Conservation (phyloP, 2,797 vertebrate species). For the Morelia viridis region DNA sequence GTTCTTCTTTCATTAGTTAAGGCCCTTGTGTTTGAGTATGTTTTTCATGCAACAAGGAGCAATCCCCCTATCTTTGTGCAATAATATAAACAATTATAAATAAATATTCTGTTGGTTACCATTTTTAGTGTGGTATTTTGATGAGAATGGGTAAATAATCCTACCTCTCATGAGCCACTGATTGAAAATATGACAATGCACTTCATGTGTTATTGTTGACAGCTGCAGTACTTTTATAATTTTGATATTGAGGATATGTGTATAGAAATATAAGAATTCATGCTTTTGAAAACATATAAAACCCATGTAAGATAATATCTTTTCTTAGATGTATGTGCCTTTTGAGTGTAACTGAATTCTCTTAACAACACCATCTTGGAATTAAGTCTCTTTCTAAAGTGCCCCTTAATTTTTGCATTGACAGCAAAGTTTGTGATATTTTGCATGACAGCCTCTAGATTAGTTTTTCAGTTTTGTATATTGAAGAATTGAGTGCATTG, state of each 20-base stretch:
- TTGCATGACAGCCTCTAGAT: not conserved
- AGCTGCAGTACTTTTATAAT: conserved; percentile 1
- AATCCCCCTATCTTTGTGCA: not conserved
- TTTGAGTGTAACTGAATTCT: not conserved
- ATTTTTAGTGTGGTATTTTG: conserved; percentile 19
- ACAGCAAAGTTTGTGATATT: not conserved
- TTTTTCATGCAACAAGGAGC: conserved; percentile 41
- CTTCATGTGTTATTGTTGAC: conserved; percentile 3
- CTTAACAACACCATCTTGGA: not conserved
- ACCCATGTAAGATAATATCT: not conserved
- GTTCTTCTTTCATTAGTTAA: conserved; percentile 28
- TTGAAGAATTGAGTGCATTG: not conserved
- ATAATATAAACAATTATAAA: conserved; percentile 29
- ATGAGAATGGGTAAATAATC: conserved; percentile 1
- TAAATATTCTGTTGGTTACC: conserved; percentile 34
- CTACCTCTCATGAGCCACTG: not conserved
- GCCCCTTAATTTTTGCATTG: not conserved
- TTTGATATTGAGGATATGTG: not conserved
- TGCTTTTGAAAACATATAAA: not conserved
- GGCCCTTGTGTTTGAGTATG: conserved; percentile 23
- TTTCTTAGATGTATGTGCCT: not conserved
- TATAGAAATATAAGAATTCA: not conserved
- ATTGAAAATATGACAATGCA: conserved; percentile 6
- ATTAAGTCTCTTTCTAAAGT: not conserved
- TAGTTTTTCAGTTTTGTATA: not conserved